Conservation (phyloP, 1,140 invertebrate species). For the Zaprionus camerounensis region DNA sequence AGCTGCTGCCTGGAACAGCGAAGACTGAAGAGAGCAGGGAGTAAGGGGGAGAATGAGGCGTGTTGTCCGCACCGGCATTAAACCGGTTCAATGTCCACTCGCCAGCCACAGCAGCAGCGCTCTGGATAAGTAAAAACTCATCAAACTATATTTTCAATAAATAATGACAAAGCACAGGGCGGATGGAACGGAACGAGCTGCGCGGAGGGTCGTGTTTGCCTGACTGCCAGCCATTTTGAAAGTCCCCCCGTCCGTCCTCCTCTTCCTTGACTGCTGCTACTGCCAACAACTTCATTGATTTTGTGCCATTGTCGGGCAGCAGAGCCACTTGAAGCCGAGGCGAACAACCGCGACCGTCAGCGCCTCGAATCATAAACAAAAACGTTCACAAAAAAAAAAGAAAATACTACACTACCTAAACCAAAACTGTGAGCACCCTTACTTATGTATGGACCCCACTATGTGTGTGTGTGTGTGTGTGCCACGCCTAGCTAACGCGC, state of each 20-base stretch:
- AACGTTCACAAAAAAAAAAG: conserved; percentile 19
- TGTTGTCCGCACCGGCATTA: conserved; percentile 21
- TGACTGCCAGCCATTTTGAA: conserved; percentile 55
- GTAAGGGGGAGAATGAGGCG: neutral
- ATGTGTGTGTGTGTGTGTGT: conserved; percentile 8
- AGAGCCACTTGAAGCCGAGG: conserved; percentile 16
- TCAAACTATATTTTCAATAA: conserved; percentile 83
- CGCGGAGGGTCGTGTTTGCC: neutral
- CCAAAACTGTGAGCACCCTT: conserved; percentile 18
- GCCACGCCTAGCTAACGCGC: conserved; percentile 50
- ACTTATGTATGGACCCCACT: conserved; percentile 4
- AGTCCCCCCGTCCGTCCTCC: neutral
- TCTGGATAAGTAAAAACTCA: conserved; percentile 72
- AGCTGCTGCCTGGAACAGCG: conserved; percentile 24
- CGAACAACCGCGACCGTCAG: conserved; percentile 62
- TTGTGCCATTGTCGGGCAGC: conserved; percentile 59
- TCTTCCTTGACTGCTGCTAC: neutral
- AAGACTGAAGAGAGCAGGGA: conserved; percentile 9
- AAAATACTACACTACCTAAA: conserved; percentile 18
- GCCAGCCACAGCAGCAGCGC: conserved; percentile 4
- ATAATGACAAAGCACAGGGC: conserved; percentile 64
- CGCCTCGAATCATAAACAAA: conserved; percentile 71
- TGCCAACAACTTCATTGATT: conserved; percentile 72
- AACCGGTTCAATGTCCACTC: conserved; percentile 38
- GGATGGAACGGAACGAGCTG: neutral